Evolutionary conservation across 1,140 invertebrate species (phyloP).

Genomic region (Grapholita molesta): DNA sequence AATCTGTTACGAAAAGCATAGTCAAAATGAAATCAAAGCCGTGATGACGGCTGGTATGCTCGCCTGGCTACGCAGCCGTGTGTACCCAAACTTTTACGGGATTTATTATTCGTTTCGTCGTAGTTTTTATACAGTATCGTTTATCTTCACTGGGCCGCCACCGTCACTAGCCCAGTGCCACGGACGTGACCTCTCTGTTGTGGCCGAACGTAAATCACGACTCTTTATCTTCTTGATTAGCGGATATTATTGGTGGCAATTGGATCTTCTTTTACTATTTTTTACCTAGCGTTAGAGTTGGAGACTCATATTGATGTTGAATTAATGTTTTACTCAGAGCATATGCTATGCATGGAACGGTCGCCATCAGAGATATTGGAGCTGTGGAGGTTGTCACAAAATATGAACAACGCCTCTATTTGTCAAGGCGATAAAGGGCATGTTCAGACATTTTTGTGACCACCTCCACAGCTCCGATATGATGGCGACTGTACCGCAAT

Average conservation of each 20-base stretch:
- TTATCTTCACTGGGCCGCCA: slow-evolving; percentile 36
- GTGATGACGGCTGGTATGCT: not conserved
- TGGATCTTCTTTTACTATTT: not conserved
- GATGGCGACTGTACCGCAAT: too few relatives aligned
- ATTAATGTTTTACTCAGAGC: not conserved
- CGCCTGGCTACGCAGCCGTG: not conserved
- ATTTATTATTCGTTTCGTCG: slow-evolving; percentile 41
- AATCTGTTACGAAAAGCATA: too few relatives aligned
- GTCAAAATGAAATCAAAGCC: too few relatives aligned
- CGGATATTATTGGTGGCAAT: not conserved
- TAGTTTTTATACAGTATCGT: slow-evolving; percentile 33
- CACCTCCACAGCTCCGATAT: too few relatives aligned
- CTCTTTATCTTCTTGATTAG: slow-evolving; percentile 15
- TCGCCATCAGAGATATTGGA: too few relatives aligned
- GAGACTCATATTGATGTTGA: not conserved
- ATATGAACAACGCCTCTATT: too few relatives aligned
- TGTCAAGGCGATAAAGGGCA: too few relatives aligned
- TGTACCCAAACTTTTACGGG: slow-evolving; percentile 20
- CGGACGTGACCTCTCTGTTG: slow-evolving; percentile 32
- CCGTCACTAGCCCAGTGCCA: slow-evolving; percentile 25
- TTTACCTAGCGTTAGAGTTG: not conserved
- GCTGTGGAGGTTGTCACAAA: too few relatives aligned
- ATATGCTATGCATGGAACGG: not conserved
- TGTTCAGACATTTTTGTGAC: too few relatives aligned
- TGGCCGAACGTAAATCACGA: not conserved